These are phyloP conservation scores for Benitochromis conjunctus DNA, from an alignment of 2,113 vertebrate species.

Conservation along the genomic window DNA sequence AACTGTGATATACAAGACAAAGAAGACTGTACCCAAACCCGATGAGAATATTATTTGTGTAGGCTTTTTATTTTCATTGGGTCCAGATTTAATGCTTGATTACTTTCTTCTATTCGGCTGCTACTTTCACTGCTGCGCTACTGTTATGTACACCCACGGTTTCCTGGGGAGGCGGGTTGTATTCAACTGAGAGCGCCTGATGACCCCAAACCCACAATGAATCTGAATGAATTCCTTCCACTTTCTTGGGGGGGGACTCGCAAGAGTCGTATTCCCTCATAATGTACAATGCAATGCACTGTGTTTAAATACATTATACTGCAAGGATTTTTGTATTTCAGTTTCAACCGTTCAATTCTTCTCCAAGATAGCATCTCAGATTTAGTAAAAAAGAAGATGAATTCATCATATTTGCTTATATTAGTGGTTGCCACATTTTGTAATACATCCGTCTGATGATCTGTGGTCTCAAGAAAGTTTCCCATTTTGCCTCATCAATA, in stretches of 20 bases:
- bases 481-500: neutral
- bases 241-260: neutral
- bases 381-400: neutral
- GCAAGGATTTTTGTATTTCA: neutral
- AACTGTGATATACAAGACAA: neutral
- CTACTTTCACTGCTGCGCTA: neutral
- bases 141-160: neutral
- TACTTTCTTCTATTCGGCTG: neutral
- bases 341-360: neutral
- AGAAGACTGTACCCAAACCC: neutral
- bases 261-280: neutral
- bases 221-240: neutral
- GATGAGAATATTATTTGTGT: neutral
- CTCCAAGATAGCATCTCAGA: neutral
- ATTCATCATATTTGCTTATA: neutral
- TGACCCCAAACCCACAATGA: neutral
- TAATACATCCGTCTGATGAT: neutral
- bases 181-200: neutral
- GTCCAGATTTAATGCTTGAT: neutral
- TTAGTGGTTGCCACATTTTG: neutral
- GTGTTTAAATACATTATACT: neutral
- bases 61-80: neutral
- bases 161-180: neutral
- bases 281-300: neutral
- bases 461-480: neutral